Evolutionary conservation across 2,797 vertebrate genomes (phyloP), one percentile per base, ranked within the genome.

Genomic region (Apogon talboti): DNA sequence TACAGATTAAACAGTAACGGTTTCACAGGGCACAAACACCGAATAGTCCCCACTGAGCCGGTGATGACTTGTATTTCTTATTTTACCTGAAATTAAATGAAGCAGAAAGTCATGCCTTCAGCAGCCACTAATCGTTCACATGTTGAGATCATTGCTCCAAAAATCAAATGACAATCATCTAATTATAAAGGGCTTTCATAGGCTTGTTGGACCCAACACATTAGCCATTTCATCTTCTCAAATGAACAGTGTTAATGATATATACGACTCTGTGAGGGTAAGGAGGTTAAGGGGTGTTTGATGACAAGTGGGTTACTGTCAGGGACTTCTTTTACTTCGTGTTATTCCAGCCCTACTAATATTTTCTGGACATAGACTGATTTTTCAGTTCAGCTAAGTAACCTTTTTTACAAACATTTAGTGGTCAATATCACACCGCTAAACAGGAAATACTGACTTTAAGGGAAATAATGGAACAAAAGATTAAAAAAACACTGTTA

Each of bases 211-310:
- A 53, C 75, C 71, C 60, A 66, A 70, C 37, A 73, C 59, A 61
- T 74, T 54, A 63, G 66, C 28, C 16, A 11, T 45, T 50, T 56
- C 41, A 33, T 56, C 74, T 54, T 61, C 40, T 60, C 40, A 18
- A 57, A 67, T 33, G 2, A 49, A 68, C 49, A 51, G 59, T 60
- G 8, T 21, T 21, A 21, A 21, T 21, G 19, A 28, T 28, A 28
- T 28, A 28, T 28, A 28, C 77, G 66, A 83, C 72, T 83, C 55
- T 19, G 4, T 49, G 51, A 40, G 69, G 57, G 77, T 59, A 72
- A 24, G 30, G 33, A 38, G n/a, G 35, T 40, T 49, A 44, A 52
- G 11, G 38, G 50, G 11, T 6, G 43, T 66, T 65, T 71, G 2
- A 19, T 45, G 33, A 59, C 59, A 65, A 4, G 16, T 37, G 18